Conservation (phyloP, 2,888 invertebrate species). For the Griposia aprilina region DNA sequence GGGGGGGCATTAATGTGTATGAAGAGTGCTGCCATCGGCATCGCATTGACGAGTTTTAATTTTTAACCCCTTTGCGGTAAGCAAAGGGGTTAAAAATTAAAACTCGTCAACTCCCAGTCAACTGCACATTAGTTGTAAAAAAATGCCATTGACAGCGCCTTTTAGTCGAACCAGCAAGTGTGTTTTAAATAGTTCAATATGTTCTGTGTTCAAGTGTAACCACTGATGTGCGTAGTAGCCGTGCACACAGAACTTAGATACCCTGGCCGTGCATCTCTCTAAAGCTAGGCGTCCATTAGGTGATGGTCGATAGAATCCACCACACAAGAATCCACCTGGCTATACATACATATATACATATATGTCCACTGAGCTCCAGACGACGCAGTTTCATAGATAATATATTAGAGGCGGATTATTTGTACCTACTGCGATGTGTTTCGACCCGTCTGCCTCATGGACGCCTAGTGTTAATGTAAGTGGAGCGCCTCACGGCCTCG, state of each 20-base stretch:
- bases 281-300: background rate
- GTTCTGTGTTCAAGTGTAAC: too few species aligned
- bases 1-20: background rate
- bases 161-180: background rate
- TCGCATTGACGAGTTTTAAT: too few species aligned
- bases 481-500: background rate
- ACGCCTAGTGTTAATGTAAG: background rate
- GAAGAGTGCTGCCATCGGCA: too few species aligned
- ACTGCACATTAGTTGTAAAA: background rate
- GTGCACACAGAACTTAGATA: background rate
- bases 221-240: background rate
- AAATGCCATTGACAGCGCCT: background rate
- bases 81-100: too few species aligned
- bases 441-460: too few species aligned
- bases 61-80: too few species aligned
- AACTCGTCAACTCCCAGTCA: too few species aligned
- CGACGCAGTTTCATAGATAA: background rate
- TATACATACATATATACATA: background rate
- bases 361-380: background rate
- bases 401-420: background rate
- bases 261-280: background rate
- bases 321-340: background rate
- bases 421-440: background rate
- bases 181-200: background rate
- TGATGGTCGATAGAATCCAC: too few species aligned